Evolutionary conservation across 23 tunicate species (phyloP).

Genomic region (Phallusia fumigata): DNA sequence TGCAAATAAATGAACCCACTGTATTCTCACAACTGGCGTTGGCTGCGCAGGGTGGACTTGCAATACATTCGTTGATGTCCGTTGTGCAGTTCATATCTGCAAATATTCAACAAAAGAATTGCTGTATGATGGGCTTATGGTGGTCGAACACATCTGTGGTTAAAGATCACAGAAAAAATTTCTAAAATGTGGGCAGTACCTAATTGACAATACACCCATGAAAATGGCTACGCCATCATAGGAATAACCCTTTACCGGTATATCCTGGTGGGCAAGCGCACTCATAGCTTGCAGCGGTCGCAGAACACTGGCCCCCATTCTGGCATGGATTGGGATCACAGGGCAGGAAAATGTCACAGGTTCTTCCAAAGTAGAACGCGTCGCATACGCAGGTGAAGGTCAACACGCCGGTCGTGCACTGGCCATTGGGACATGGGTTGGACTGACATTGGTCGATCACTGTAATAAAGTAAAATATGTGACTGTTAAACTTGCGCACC

Average conservation of each 20-base stretch:
- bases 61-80: constrained; percentile 29
- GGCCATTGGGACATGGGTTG: constrained; percentile 20
- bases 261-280: constrained; percentile 1
- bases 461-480: neutral
- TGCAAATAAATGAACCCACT: constrained; percentile 22
- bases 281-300: neutral
- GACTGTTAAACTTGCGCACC: neutral
- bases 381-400: constrained; percentile 1
- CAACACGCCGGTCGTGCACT: neutral
- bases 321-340: constrained; percentile 3
- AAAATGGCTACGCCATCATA: neutral
- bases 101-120: neutral
- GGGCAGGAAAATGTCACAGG: neutral
- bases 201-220: neutral
- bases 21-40: constrained; percentile 35
- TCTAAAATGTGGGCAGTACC: too few relatives aligned
- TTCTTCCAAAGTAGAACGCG: neutral
- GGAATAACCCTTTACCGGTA: neutral
- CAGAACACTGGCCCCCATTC: constrained; percentile 12
- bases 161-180: too few relatives aligned
- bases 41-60: constrained; percentile 8
- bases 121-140: too few relatives aligned
- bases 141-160: too few relatives aligned
- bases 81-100: constrained; percentile 9
- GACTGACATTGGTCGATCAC: constrained; percentile 17